phyloP scores from a whole-genome alignment of 2,113 vertebrate species.

The Sula dactylatra region DNA sequence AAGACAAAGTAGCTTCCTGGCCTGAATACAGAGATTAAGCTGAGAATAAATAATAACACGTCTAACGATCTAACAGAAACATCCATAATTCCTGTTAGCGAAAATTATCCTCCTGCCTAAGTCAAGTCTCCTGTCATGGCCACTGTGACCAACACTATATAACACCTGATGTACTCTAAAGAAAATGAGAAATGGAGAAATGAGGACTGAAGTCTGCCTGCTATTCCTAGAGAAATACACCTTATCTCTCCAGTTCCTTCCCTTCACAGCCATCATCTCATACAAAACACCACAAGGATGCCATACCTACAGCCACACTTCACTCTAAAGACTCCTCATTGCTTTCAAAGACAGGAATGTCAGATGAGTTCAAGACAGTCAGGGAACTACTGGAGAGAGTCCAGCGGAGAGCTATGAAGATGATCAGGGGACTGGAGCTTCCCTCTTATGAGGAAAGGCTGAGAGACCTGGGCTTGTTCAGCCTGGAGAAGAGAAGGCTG shows the following conservation, averaged over 20 bases:
- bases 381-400: too few species aligned
- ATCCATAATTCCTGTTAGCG: neutral
- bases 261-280: neutral
- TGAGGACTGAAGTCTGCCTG: neutral
- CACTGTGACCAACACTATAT: neutral
- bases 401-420: too few species aligned
- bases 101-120: neutral
- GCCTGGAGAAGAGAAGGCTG: too few species aligned
- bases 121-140: neutral
- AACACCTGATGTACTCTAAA: neutral
- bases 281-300: neutral
- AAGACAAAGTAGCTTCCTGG: conserved; percentile 10
- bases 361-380: neutral
- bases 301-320: neutral
- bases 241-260: neutral
- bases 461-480: too few species aligned
- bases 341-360: neutral
- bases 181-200: neutral
- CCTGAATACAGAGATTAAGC: neutral
- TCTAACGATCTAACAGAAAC: neutral
- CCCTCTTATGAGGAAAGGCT: too few species aligned
- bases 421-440: too few species aligned
- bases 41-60: conserved; percentile 32
- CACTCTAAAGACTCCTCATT: neutral
- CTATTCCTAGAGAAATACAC: neutral